Evolutionary conservation across 1,140 invertebrate genomes (phyloP).

Genomic region (Magallana angulata): DNA sequence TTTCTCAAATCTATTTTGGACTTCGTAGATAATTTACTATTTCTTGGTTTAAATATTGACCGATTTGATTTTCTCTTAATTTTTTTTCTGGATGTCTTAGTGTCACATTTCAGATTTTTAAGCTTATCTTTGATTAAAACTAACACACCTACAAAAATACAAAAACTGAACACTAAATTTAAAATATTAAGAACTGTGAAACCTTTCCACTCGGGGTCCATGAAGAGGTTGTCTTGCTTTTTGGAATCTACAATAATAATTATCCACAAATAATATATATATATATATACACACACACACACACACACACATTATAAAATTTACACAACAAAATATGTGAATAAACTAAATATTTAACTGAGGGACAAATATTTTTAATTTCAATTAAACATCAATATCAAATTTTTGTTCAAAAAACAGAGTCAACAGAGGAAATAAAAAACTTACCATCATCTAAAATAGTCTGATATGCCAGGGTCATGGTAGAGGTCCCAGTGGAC

Average conservation of each 20-base stretch:
- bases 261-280: background rate
- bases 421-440: too few species aligned
- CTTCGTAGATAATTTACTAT: background rate
- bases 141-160: background rate
- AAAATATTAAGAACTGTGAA: background rate
- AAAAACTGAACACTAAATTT: background rate
- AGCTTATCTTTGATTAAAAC: constrained; percentile 11
- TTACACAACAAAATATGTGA: too few species aligned
- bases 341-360: too few species aligned
- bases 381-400: too few species aligned
- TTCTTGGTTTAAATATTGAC: background rate
- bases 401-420: too few species aligned
- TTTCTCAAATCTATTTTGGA: background rate
- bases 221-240: background rate
- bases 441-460: too few species aligned
- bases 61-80: background rate
- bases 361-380: too few species aligned
- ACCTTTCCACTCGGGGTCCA: background rate
- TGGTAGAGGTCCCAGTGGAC: too few species aligned
- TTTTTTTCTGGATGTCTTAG: background rate
- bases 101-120: background rate
- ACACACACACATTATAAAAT: too few species aligned
- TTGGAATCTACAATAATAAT: background rate
- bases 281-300: background rate
- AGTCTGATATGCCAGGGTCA: too few species aligned